phyloP scores from a whole-genome alignment of 2,888 invertebrate species.

The Clepsis dumicolana region DNA sequence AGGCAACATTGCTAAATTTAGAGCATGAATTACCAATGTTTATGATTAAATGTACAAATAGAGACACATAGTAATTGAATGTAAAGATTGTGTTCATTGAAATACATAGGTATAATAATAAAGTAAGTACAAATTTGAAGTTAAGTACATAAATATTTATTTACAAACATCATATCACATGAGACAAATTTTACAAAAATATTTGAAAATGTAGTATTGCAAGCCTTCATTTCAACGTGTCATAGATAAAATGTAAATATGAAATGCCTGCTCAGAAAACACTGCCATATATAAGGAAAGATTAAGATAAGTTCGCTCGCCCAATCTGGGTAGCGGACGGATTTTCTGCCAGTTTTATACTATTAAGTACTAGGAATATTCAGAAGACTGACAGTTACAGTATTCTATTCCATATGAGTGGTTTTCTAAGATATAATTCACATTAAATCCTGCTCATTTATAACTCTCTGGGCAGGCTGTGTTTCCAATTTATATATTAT shows the following conservation, averaged over 20 bases:
- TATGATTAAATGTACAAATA: slow-evolving; percentile 12
- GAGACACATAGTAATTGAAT: slow-evolving; percentile 20
- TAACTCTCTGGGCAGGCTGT: slow-evolving; percentile 37
- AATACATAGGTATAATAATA: slow-evolving; percentile 30
- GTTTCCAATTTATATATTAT: slow-evolving; percentile 30
- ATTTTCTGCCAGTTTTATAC: slow-evolving; percentile 15
- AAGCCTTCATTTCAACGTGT: slow-evolving; percentile 36
- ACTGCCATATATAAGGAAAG: slow-evolving; percentile 19
- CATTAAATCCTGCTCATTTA: slow-evolving; percentile 9
- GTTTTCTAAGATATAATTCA: neutral
- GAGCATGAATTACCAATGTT: neutral
- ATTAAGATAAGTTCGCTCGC: slow-evolving; percentile 20
- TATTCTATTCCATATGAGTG: neutral
- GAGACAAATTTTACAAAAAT: slow-evolving; percentile 44
- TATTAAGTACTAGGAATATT: too few species aligned
- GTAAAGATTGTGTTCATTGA: slow-evolving; percentile 29
- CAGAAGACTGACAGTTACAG: slow-evolving; percentile 5
- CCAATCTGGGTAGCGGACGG: slow-evolving; percentile 37
- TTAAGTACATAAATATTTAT: slow-evolving; percentile 25
- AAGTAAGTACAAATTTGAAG: slow-evolving; percentile 41
- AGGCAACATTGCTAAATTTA: slow-evolving; percentile 5
- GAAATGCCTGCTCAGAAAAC: slow-evolving; percentile 41
- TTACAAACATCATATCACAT: slow-evolving; percentile 43
- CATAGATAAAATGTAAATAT: slow-evolving; percentile 43
- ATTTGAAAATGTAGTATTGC: slow-evolving; percentile 40